Percentiles rank a stretch among this genome's conserved stretches.
These are phyloP conservation scores for Brachionus calyciflorus DNA, from an alignment of 1,140 invertebrate genomes.

Conservation along the genomic window DNA sequence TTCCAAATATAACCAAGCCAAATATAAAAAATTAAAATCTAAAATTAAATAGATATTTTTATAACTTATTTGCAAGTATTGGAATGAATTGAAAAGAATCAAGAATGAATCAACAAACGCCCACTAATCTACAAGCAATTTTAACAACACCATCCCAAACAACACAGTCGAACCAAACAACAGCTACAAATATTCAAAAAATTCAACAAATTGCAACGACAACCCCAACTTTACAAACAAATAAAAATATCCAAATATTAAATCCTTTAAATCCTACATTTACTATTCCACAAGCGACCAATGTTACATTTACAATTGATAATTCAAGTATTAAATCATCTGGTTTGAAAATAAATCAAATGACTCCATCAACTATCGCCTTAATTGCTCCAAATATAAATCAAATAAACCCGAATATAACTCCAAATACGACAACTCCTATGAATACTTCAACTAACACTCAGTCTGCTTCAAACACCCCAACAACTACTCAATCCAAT, in stretches of 20 bases:
- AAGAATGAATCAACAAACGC: conserved; percentile 10
- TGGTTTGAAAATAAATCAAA: conserved; percentile 10
- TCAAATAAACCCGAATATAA: neutral
- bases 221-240: neutral
- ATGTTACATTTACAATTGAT: neutral
- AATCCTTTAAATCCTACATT: neutral
- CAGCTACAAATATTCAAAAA: neutral
- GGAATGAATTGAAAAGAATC: neutral
- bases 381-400: neutral
- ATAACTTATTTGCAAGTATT: too few relatives aligned
- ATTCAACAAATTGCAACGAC: neutral
- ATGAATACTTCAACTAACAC: neutral
- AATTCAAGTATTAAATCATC: neutral
- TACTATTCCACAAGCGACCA: neutral
- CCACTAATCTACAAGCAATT: neutral
- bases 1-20: too few relatives aligned
- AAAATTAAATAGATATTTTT: too few relatives aligned
- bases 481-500: neutral
- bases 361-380: neutral
- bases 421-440: neutral
- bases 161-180: neutral
- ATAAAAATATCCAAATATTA: conserved; percentile 28
- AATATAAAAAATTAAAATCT: too few relatives aligned
- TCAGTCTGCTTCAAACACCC: neutral
- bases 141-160: neutral